phyloP scores from a whole-genome alignment of 2,888 invertebrate genomes.

The Unio delphinus region DNA sequence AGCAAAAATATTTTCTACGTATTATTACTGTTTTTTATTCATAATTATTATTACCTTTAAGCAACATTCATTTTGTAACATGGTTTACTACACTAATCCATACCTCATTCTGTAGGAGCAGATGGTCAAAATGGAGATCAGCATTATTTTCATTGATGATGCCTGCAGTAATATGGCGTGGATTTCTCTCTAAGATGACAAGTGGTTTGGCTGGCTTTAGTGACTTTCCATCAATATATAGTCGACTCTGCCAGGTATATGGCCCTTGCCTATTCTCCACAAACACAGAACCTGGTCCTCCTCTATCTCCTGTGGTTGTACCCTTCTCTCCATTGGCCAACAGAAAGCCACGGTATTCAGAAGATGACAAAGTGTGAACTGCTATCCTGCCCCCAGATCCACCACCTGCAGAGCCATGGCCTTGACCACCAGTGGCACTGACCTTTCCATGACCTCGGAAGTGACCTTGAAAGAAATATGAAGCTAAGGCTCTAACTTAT shows the following conservation, averaged over 20 bases:
- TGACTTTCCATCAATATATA: conserved; percentile 50
- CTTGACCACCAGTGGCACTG: conserved; percentile 46
- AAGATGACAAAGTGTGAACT: conserved; percentile 38
- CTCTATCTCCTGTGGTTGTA: conserved; percentile 32
- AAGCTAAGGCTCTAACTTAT: no score
- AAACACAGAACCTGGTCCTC: conserved; percentile 59
- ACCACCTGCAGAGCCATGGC: conserved; percentile 38
- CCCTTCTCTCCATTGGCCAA: conserved; percentile 43
- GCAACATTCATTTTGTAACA: no score
- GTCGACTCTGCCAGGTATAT: conserved; percentile 32
- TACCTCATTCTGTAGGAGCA: conserved; percentile 52
- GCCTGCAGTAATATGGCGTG: conserved; percentile 29
- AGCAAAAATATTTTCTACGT: no score
- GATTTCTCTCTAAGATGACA: conserved; percentile 43
- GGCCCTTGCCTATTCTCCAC: conserved; percentile 41
- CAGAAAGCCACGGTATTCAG: conserved; percentile 46
- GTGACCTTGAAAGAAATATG: conserved; percentile 29
- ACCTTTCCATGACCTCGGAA: conserved; percentile 53
- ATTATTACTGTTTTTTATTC: no score
- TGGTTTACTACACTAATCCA: not conserved
- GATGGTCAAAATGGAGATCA: conserved; percentile 51
- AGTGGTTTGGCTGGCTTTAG: conserved; percentile 46
- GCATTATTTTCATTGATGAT: conserved; percentile 37
- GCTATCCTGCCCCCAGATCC: conserved; percentile 57
- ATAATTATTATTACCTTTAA: no score